Evolutionary conservation across 1,140 invertebrate genomes (phyloP).

Genomic region (Trypoxylus dichotomus): DNA sequence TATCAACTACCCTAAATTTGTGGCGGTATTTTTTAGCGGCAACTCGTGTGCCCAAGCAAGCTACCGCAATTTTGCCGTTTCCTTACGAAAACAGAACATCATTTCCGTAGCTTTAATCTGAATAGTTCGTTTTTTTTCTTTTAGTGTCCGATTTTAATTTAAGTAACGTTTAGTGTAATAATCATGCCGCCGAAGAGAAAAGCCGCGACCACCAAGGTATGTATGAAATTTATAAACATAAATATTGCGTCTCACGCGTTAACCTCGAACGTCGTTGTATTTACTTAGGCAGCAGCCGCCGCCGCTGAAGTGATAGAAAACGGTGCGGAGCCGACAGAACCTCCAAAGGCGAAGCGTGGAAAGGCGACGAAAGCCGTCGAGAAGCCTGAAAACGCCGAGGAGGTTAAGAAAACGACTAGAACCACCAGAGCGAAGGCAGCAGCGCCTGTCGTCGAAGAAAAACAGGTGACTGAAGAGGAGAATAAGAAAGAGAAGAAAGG

Average conservation of each 20-base stretch:
- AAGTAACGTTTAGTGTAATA: not conserved
- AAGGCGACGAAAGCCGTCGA: not conserved
- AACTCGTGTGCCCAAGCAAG: not conserved
- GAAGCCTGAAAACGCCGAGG: not conserved
- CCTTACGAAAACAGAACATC: too few relatives aligned
- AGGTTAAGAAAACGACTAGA: not conserved
- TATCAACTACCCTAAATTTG: not conserved
- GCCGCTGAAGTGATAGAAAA: not conserved
- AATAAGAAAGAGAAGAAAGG: not conserved
- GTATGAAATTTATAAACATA: not conserved
- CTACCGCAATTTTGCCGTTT: not conserved
- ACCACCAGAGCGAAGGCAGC: not conserved
- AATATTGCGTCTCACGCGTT: not conserved
- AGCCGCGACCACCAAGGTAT: slow-evolving; percentile 13
- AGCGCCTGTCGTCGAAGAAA: not conserved
- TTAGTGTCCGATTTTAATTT: not conserved
- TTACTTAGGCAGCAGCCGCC: not conserved
- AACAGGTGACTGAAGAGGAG: not conserved
- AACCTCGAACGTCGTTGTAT: not conserved
- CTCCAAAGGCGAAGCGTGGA: not conserved
- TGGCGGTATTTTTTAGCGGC: slow-evolving; percentile 32
- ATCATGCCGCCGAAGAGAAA: slow-evolving; percentile 31
- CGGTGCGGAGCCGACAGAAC: not conserved
- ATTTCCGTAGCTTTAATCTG: too few relatives aligned
- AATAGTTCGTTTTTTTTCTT: too few relatives aligned